Base-by-base conservation (phyloP, 2,113 vertebrate species). In the Podarcis muralis region DNA sequence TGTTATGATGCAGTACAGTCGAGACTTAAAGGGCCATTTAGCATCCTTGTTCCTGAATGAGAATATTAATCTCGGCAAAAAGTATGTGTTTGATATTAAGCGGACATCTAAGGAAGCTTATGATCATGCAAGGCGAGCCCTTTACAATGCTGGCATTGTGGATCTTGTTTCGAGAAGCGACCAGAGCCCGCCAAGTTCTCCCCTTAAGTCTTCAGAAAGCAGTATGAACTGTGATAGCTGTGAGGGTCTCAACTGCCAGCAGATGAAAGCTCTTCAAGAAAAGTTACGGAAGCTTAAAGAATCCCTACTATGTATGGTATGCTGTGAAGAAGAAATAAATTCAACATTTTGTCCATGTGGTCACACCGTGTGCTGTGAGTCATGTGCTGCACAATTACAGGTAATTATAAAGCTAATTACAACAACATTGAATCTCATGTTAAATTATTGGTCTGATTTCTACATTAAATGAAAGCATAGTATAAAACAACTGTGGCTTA, bases 1-100 rank as follows among this genome's bases (percentile, higher is more conserved):
- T 0, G 99, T 99, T 94, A 99, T 99, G 98, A 99, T 99, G 99
- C 99, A 99, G 92, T 99, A 99, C 80, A 99, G 99, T 93, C 96
- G 99, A 83, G 99, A 99, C 94, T 97, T 99, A 90, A 99, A 99
- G 92, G 99, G 99, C 62, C 99, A 99, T 95, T 93, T 99, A 65
- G 99, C 99, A 0, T 99, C 99, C 4, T 97, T 99, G 1, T 99
- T 99, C 94, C 98, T 99, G 91, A 99, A 99, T 72, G 99, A 99
- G 94, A 99, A 99, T 94, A 98, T 99, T 89, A 98, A 99, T 96
- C 97, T 99, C 82, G 99, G 99, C 85, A 99, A 99, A 97, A 99
- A 99, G 86, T 99, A 99, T 0, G 98, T 99, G 35, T 99, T 99
- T 66, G 99, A 99, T 93, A 99, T 99, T 89, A 98, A 98, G 71